phyloP scores from a whole-genome alignment of 1,140 invertebrate species.

The Calosoma granatense region DNA sequence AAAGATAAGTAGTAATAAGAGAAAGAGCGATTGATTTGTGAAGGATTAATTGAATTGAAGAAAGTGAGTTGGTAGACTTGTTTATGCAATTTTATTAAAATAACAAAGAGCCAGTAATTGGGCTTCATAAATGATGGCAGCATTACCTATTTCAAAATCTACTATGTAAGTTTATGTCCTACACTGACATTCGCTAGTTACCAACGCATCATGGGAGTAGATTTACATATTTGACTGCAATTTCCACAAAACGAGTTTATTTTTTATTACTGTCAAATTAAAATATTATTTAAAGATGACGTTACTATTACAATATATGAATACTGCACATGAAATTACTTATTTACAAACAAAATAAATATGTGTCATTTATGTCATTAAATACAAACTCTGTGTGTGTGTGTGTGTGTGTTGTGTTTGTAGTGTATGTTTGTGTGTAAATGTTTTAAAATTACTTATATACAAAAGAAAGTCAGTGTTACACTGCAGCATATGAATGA shows the following conservation, averaged over 20 bases:
- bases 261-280: slow-evolving; percentile 2
- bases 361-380: background rate
- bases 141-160: slow-evolving; percentile 2
- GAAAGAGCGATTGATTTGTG: too few relatives aligned
- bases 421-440: too few relatives aligned
- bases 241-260: background rate
- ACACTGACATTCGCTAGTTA: background rate
- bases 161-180: background rate
- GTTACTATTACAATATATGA: slow-evolving; percentile 6
- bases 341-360: slow-evolving; percentile 5
- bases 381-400: background rate
- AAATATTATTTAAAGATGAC: slow-evolving; percentile 6
- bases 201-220: background rate
- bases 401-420: background rate
- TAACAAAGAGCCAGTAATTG: slow-evolving; percentile 5
- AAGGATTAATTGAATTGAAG: too few relatives aligned
- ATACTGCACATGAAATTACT: slow-evolving; percentile 2
- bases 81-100: slow-evolving; percentile 9
- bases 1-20: too few relatives aligned
- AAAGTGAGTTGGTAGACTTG: too few relatives aligned
- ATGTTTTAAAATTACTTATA: slow-evolving; percentile 2
- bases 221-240: background rate
- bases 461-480: slow-evolving; percentile 1
- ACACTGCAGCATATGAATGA: slow-evolving; percentile 6
- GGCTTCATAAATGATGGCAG: slow-evolving; percentile 6